Percentiles rank a stretch among this genome's conserved stretches.
Conservation (phyloP, 2,888 invertebrate species). For the Caenorhabditis panamensis region DNA sequence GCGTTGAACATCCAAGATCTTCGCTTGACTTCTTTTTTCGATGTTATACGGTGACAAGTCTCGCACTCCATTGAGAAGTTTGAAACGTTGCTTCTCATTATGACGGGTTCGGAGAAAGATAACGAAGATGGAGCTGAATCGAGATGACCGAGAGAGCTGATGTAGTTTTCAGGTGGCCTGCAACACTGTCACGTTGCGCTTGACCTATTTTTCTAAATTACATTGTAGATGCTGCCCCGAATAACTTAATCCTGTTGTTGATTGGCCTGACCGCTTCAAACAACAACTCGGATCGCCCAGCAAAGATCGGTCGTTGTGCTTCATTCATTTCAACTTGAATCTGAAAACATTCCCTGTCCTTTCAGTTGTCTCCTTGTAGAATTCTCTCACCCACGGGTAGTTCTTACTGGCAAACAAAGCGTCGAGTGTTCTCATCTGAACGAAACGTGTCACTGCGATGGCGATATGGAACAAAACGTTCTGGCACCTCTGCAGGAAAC, state of each 20-base stretch:
- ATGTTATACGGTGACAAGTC: not conserved
- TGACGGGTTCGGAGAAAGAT: conserved; percentile 22
- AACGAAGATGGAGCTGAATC: conserved; percentile 9
- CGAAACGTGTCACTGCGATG: conserved; percentile 68
- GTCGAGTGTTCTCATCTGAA: conserved; percentile 71
- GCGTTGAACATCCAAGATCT: conserved; percentile 41
- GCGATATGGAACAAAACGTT: conserved; percentile 73
- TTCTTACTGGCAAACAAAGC: conserved; percentile 67
- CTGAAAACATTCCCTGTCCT: conserved; percentile 24
- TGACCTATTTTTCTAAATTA: conserved; percentile 8
- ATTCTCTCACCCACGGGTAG: conserved; percentile 58
- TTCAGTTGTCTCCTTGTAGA: not conserved
- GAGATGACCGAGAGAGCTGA: conserved; percentile 44
- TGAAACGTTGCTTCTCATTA: conserved; percentile 20
- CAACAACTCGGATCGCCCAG: conserved; percentile 75
- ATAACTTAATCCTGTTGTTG: conserved; percentile 76
- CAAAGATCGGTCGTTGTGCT: conserved; percentile 74
- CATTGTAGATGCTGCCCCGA: conserved; percentile 74
- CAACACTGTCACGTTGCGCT: not conserved
- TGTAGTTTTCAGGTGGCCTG: conserved; percentile 51
- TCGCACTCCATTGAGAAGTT: conserved; percentile 33
- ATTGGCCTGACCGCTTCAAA: conserved; percentile 75
- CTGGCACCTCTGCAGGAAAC: conserved; percentile 68
- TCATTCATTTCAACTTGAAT: conserved; percentile 71
- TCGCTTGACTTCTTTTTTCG: conserved; percentile 5